Evolutionary conservation across 2,888 invertebrate species (phyloP), one percentile per base, ranked within the genome.

Genomic region (Caenorhabditis sulstoni): DNA sequence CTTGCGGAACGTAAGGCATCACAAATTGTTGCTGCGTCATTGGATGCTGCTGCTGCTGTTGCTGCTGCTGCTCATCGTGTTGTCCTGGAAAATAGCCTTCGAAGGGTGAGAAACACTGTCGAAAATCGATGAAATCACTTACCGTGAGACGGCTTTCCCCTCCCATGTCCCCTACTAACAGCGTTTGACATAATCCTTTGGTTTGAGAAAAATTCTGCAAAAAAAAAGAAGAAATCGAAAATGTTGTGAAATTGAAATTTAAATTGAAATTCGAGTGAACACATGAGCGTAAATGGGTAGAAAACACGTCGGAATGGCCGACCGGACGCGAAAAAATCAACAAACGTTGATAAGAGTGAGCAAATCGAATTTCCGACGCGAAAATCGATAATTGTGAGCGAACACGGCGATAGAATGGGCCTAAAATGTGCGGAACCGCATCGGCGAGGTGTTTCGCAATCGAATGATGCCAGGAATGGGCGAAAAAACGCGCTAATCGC

Each of bases 111-210:
- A 39, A 45, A 47, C 3, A 3, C 29, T 29, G 29, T 37, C 18
- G 41, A 29, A 35, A 52, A 67, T 12, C 23, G 8, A 9, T 12
- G 8, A 16, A 12, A 2, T n/a, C 23, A 45, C 29, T 49, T 52
- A 79, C 79, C 73, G 57, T 41, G 62, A 52, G 52, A 61, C n/a
- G 74, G 74, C 65, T 79, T 79, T 50, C 74, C 79, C 70, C 79
- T 79, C 29, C 67, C 67, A 59, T 44, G 57, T 68, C 74, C 79
- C 74, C 79, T 79, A 64, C 59, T 61, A 37, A 52, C 67, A 68
- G 58, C 57, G 67, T 74, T 67, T 70, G 79, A 74, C 79, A 79
- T 79, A 75, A 71, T 73, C 62, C 44, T 61, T 76, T 37, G 50
- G 74, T 74, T 79, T 79, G 74, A 75, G 74, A 41, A 71, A 50